Conservation (phyloP, 30 jellyfish, hydroid and myxozoan genomes). For the Rhopilema esculentum region DNA sequence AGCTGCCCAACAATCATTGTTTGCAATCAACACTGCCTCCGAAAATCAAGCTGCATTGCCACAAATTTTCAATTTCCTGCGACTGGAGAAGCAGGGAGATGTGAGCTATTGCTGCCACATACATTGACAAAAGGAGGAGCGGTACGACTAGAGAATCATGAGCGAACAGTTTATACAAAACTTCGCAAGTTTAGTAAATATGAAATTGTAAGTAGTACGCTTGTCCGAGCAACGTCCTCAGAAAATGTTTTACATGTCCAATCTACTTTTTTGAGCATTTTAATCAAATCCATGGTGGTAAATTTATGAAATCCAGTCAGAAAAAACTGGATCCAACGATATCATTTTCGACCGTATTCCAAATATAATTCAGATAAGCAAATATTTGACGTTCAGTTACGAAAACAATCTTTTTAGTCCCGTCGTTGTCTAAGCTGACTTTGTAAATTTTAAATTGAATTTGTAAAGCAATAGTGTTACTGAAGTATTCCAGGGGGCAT, state of each 20-base stretch:
- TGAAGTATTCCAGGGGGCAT: no score
- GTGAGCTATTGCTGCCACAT: conserved; percentile 23
- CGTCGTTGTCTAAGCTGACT: no score
- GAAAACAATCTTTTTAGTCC: no score
- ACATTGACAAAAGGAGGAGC: not conserved
- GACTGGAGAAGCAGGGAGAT: not conserved
- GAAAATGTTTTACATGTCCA: no score
- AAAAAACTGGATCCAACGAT: not conserved
- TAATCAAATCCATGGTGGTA: no score
- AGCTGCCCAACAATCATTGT: conserved; percentile 1
- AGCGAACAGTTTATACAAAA: conserved; percentile 4
- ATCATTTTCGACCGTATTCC: not conserved
- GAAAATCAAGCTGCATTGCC: conserved; percentile 8
- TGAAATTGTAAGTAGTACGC: not conserved
- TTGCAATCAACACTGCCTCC: conserved; percentile 11
- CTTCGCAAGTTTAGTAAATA: not conserved
- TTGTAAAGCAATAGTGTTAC: no score
- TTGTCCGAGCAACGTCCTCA: not conserved
- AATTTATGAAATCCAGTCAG: not conserved
- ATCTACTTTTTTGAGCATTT: no score
- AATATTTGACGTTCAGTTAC: no score
- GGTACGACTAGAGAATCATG: not conserved
- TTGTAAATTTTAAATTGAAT: no score
- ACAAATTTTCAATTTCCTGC: conserved; percentile 9
- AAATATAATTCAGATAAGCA: no score